Evolutionary conservation across 2,113 vertebrate species (phyloP).

Genomic region (Chaetura pelagica): DNA sequence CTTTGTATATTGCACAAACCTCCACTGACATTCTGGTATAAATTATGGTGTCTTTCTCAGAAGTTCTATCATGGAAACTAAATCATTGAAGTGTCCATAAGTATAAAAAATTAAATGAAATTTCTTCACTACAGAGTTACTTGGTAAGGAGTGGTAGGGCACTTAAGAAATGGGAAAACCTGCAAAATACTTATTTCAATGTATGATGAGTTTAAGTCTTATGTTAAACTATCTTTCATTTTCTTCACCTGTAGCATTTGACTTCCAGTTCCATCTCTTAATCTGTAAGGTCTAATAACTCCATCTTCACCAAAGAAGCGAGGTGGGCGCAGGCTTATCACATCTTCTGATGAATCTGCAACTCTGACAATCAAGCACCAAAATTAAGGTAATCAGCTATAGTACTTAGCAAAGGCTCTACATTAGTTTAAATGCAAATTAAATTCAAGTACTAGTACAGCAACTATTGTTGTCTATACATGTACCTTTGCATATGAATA

Average conservation of each 20-base stretch:
- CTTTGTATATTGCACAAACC: not conserved
- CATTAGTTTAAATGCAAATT: not conserved
- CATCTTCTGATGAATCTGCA: conserved; percentile 89
- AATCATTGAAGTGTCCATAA: conserved; percentile 19
- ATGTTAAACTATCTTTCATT: conserved; percentile 18
- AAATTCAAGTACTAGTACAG: not conserved
- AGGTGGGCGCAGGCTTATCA: conserved; percentile 89
- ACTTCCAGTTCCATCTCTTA: conserved; percentile 92
- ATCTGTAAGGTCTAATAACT: conserved; percentile 93
- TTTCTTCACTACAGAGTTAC: not conserved
- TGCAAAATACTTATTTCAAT: not conserved
- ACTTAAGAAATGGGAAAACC: not conserved
- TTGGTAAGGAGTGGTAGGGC: not conserved
- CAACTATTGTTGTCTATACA: not conserved
- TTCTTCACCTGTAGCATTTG: conserved; percentile 94
- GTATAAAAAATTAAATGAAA: conserved; percentile 19
- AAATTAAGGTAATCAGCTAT: not conserved
- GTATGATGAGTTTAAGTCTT: not conserved
- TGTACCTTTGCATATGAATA: not conserved
- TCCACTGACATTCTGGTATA: not conserved
- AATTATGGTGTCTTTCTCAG: conserved; percentile 45
- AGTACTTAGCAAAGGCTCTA: not conserved
- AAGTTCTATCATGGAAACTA: conserved; percentile 57
- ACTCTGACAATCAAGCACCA: conserved; percentile 78
- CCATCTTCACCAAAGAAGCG: conserved; percentile 95